Base-by-base conservation (phyloP, 2,113 vertebrate genomes). In the Lipophrys pholis region DNA sequence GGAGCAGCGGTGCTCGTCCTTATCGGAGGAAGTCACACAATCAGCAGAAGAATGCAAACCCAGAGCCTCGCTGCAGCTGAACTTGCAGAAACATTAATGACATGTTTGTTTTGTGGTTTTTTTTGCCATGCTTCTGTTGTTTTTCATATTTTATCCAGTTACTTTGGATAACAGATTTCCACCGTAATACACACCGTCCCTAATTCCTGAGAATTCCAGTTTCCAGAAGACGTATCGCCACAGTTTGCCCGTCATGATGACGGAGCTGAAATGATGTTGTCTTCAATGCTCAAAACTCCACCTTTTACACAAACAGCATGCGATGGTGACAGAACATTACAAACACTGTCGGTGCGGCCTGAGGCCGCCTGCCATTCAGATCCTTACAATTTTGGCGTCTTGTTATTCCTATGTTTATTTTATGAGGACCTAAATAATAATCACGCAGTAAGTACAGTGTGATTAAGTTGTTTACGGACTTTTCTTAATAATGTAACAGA, bases 11-110 rank as follows among this genome's bases (percentile, higher is more conserved):
- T 67, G 78, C 55, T 79, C 40, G 35, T 79, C 60, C 79, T 90
- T 87, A 91, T 85, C 87, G 21, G 75, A 87, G 83, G 78, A 90
- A 88, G 85, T 85, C 82, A 75, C 78, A 86, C 84, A 83, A 76
- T 60, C 76, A 73, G 56, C 58, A 5, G 46, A 69, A 80, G 84
- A 92, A 92, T 91, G 81, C 81, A 86, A 91, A 83, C 78, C 57
- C 39, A 41, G 49, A 77, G 16, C 40, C 73, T 62, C 49, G 67
- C 61, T 61, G 65, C 76, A 70, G 73, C 67, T 77, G 50, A 74
- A 56, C 46, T 67, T 40, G 39, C 16, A 72, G 56, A 74, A 65
- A 67, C 36, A 21, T 48, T 48, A 69, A 49, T 43, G 6, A 36
- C 48, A 30, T 6, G 52, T 71, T 69, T 30, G 21, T 30, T 30